These are phyloP conservation scores for Thryonomys swinderianus DNA, from an alignment of 2,113 vertebrate species.

Conservation along the genomic window DNA sequence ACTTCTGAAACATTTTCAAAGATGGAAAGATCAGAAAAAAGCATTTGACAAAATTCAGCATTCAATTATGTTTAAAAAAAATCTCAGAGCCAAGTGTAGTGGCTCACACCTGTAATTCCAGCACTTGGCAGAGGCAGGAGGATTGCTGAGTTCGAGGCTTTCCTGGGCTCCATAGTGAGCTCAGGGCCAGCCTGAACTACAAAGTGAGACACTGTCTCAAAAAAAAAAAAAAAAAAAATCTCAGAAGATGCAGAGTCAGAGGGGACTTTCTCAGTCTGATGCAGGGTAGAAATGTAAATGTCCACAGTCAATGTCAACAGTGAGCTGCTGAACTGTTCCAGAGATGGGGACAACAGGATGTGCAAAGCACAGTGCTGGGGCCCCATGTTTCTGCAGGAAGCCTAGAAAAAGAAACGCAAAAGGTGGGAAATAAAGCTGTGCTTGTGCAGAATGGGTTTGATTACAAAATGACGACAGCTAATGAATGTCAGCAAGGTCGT, in stretches of 20 bases:
- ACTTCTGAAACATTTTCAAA: slow-evolving; percentile 15
- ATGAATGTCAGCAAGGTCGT: background rate
- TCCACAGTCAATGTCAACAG: background rate
- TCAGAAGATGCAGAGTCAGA: background rate
- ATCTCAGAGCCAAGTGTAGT: no score
- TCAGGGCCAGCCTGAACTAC: no score
- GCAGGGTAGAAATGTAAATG: background rate
- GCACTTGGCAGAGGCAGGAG: no score
- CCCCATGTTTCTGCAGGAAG: background rate
- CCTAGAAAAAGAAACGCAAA: background rate
- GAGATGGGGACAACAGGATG: background rate
- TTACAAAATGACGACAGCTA: background rate
- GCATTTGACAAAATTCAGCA: background rate
- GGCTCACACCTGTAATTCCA: no score
- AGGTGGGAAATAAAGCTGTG: background rate
- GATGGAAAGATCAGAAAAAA: slow-evolving; percentile 1
- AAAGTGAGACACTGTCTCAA: no score
- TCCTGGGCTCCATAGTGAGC: no score
- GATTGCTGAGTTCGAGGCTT: no score
- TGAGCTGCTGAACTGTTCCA: background rate
- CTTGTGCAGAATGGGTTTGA: background rate
- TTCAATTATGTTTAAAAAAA: background rate
- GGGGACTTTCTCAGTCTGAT: background rate
- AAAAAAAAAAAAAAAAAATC: no score
- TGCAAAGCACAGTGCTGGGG: background rate